Evolutionary conservation across 2,888 invertebrate species (phyloP).

Genomic region (Mesoligia furuncula): DNA sequence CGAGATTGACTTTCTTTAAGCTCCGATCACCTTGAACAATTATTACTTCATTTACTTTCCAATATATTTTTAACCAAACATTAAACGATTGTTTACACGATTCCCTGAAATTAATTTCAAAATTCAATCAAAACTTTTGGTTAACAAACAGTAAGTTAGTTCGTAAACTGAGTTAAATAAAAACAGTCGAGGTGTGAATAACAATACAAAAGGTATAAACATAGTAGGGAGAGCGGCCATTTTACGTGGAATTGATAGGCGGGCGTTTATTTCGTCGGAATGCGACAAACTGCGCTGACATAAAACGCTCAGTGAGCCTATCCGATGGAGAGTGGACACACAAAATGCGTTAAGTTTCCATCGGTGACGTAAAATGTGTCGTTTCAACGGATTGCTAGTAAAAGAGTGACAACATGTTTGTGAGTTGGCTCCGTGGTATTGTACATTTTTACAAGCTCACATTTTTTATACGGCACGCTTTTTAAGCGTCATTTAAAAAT

Average conservation of each 20-base stretch:
- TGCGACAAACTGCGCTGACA: conserved; percentile 51
- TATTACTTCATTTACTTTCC: conserved; percentile 34
- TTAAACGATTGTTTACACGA: conserved; percentile 33
- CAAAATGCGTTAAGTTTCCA: conserved; percentile 55
- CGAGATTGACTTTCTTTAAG: conserved; percentile 4
- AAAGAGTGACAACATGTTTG: conserved; percentile 25
- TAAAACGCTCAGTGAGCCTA: conserved; percentile 52
- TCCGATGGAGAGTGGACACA: conserved; percentile 33
- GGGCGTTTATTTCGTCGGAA: conserved; percentile 48
- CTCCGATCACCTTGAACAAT: neutral
- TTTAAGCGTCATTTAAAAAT: neutral
- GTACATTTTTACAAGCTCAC: neutral
- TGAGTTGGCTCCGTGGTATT: neutral
- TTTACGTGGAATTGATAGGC: conserved; percentile 37
- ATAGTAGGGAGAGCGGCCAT: conserved; percentile 20
- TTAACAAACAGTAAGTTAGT: conserved; percentile 42
- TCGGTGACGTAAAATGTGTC: conserved; percentile 33
- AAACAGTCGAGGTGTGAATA: conserved; percentile 50
- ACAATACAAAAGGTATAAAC: conserved; percentile 43
- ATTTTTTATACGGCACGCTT: neutral
- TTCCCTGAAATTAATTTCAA: conserved; percentile 51
- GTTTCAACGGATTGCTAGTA: conserved; percentile 14
- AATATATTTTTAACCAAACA: conserved; percentile 39
- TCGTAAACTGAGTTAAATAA: conserved; percentile 34
- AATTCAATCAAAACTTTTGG: conserved; percentile 55